A percentile compares a stretch with the other conserved stretches of the same genome.
These are phyloP conservation scores for Falco biarmicus DNA, from an alignment of 2,797 vertebrate genomes.

Conservation along the genomic window DNA sequence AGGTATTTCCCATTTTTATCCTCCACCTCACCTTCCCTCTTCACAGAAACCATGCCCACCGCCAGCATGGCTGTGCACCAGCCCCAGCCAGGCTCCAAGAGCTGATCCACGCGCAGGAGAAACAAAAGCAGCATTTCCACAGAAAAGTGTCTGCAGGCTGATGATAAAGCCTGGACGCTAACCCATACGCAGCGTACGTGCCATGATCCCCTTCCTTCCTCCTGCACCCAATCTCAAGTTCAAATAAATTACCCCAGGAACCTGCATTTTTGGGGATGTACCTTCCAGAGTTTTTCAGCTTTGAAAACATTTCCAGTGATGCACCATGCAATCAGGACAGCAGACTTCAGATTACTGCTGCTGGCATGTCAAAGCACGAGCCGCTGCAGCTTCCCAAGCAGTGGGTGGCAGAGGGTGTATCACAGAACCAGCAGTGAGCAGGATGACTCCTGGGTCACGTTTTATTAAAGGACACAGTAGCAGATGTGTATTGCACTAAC, in stretches of 20 bases:
- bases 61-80: fast-evolving
- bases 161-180: not conserved
- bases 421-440: not conserved
- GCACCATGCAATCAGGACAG: not conserved
- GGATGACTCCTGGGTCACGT: not conserved
- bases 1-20: not conserved
- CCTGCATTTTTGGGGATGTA: fast-evolving
- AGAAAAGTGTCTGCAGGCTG: not conserved
- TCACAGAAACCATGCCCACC: fast-evolving
- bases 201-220: not conserved
- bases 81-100: fast-evolving
- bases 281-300: not conserved
- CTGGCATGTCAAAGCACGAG: not conserved
- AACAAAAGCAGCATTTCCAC: not conserved
- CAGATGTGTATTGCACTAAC: not conserved
- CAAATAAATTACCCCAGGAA: not conserved
- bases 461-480: not conserved
- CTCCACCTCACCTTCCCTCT: not conserved
- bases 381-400: not conserved
- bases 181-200: fast-evolving
- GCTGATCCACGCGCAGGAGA: not conserved
- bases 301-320: not conserved
- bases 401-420: not conserved
- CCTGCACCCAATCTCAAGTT: not conserved
- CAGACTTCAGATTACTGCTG: not conserved